Conservation (phyloP, 2,113 vertebrate species). For the Candoia aspera region DNA sequence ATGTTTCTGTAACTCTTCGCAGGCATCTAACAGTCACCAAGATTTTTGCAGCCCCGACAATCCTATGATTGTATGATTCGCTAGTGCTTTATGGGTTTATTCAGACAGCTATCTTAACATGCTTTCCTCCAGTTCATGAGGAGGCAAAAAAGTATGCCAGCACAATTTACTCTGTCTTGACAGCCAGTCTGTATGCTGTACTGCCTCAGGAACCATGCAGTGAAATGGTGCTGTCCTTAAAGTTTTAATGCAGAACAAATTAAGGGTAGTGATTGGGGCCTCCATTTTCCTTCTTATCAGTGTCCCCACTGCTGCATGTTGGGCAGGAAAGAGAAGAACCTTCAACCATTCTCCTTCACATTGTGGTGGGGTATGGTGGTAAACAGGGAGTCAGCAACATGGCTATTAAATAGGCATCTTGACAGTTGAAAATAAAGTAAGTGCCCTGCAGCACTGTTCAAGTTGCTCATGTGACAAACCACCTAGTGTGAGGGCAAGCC, state of each 20-base stretch:
- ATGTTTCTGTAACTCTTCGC: neutral
- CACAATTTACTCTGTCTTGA: neutral
- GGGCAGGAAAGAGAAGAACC: neutral
- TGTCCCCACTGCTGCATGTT: neutral
- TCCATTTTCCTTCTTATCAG: neutral
- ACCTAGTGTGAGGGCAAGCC: neutral
- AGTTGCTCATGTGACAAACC: neutral
- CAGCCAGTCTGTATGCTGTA: neutral
- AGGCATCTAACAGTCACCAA: neutral
- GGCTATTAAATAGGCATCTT: neutral
- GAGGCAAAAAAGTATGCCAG: neutral
- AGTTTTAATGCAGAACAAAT: neutral
- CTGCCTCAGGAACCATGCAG: neutral
- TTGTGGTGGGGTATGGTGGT: neutral
- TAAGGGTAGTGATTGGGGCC: neutral
- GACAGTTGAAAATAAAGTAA: neutral
- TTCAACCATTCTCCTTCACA: neutral
- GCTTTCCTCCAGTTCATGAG: neutral
- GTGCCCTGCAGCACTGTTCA: neutral
- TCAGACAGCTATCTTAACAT: neutral
- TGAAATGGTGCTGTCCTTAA: neutral
- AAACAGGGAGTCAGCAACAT: neutral
- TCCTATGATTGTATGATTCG: neutral
- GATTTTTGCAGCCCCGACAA: neutral
- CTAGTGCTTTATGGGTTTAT: neutral